phyloP scores from a whole-genome alignment of 2,797 vertebrate genomes.

The Danio jaintianensis region DNA sequence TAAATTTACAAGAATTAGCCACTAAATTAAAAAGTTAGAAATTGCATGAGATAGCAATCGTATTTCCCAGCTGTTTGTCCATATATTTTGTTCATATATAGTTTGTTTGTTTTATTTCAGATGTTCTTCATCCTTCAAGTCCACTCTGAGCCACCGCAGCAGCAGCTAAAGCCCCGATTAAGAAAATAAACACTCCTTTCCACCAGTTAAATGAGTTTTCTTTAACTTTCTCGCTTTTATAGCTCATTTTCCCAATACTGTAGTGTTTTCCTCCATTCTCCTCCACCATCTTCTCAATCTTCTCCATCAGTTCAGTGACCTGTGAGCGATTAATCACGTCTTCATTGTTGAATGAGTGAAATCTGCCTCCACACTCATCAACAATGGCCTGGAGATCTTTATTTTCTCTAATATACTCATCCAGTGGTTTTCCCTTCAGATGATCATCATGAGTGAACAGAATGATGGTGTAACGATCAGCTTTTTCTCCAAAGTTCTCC shows the following conservation, averaged over 20 bases:
- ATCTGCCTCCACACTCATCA: neutral
- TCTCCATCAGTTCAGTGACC: slow-evolving; percentile 44
- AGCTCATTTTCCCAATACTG: slow-evolving; percentile 14
- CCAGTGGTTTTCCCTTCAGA: neutral
- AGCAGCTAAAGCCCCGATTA: slow-evolving; percentile 6
- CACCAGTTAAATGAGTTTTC: neutral
- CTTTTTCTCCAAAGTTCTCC: slow-evolving; percentile 46
- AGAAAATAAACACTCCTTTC: neutral
- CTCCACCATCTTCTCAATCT: slow-evolving; percentile 13
- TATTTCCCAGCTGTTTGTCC: neutral
- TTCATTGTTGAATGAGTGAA: slow-evolving; percentile 32
- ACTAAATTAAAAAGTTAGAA: too few relatives aligned
- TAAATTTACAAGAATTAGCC: too few relatives aligned
- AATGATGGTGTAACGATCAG: slow-evolving; percentile 5
- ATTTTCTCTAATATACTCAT: neutral
- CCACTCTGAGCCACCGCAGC: neutral
- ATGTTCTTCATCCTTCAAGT: neutral
- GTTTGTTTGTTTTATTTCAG: neutral
- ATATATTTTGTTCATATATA: neutral
- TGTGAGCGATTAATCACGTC: neutral
- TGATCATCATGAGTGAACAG: slow-evolving; percentile 47
- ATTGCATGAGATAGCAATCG: too few relatives aligned
- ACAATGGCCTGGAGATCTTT: neutral
- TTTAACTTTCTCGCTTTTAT: neutral
- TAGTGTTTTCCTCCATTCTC: slow-evolving; percentile 9